Base-by-base conservation (phyloP, 1,140 invertebrate genomes). In the Bombus sibiricus region DNA sequence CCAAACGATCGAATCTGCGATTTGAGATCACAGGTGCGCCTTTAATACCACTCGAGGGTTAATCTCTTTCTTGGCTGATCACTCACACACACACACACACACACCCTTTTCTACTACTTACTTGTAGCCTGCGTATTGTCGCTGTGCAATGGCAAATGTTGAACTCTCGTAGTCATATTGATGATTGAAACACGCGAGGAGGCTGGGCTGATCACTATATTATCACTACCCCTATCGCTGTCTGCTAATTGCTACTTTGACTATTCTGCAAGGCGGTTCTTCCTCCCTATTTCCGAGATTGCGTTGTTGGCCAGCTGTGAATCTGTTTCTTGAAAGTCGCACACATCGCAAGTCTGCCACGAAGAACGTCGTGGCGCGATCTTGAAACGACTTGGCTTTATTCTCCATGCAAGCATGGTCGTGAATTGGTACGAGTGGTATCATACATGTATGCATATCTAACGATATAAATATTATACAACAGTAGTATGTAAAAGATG, bases 81-180 rank as follows among this genome's bases (percentile, higher is more conserved):
- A 59, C 80, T 39, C 57, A 62, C 69, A 59, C 10, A 62, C 28
- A n/a, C 59, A n/a, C 10, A 62, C 69, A 59, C 10, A 62, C 28
- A n/a, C 59, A n/a, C 10, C 32, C 66, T 22, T 57, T 43, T 75
- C 37, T 81, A 53, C 66, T 57, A 39, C 76, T 69, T 59, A 83
- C 77, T 72, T 69, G 79, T 86, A 82, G 88, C 66, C 77, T 81
- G 72, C 68, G 80, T 87, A 41, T 72, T 89, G n/a, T 80, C 64
- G 82, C 86, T 89, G 83, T 88, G 86, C 83, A 88, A 83, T 89
- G 81, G 75, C 72, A 41, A 78, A 75, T 73, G 47, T 80, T 76
- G n/a, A 75, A 87, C 62, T 77, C 83, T 75, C 57, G 64, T 89
- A 85, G 72, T 57, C 72, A 66, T 80, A 59, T 34, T 62, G 47